Evolutionary conservation across 2,113 vertebrate species (phyloP), one percentile per base, ranked within the genome.

Genomic region (Pampusana beccarii): DNA sequence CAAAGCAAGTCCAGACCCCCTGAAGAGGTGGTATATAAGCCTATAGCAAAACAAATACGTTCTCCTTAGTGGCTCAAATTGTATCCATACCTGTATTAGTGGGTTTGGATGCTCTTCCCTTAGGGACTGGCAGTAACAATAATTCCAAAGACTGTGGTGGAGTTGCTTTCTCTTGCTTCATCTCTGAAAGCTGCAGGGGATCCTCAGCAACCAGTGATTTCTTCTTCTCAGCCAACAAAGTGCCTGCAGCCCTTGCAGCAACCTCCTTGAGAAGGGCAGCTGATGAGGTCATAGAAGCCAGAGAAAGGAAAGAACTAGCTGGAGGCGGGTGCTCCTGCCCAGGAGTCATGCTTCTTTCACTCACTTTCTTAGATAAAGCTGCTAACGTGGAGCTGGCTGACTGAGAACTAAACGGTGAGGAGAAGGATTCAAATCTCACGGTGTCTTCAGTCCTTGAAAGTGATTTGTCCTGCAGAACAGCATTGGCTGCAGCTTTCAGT

Each of bases 281-380:
- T 1, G 99, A 99, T 81, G 99, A 99, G 94, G 99, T 99, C 99
- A 99, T 99, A 64, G 99, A 99, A 93, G 99, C 99, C 85, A 99
- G 97, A 31, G 99, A 99, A 91, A 99, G 99, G 95, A 99, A 99
- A 95, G 99, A 98, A 96, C 98, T 99, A 62, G 99, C 98, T 3
- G 99, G 98, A 95, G 98, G 98, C 3, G 98, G 98, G 94, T 99
- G 98, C 74, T 99, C 99, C 94, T 97, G 99, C 34, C 98, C 98
- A 8, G 98, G 98, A 69, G 98, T 98, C 97, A 99, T 98, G 94
- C 98, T 99, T 95, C 99, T 98, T 97, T 99, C 99, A 19, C 99
- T 99, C 94, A 99, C 99, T 98, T 99, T 99, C 98, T 99, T 99
- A 97, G 99, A 99, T 91, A 99, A 98, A 34, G 99, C 99, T 58